Conservation (phyloP, 1,140 invertebrate genomes). For the Philotrypesis tridentata region DNA sequence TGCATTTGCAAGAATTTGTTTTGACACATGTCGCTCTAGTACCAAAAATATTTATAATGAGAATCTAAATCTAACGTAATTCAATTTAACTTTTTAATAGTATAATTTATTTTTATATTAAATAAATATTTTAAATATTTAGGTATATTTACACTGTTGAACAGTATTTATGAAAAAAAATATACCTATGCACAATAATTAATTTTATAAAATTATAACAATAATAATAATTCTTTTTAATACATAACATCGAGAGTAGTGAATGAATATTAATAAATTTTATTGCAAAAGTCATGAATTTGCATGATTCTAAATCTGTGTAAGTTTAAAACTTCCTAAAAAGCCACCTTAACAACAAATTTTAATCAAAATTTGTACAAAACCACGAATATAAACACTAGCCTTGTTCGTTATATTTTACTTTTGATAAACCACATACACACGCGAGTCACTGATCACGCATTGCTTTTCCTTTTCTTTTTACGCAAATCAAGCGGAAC, state of each 20-base stretch:
- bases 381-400: slow-evolving; percentile 42
- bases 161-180: background rate
- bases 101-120: background rate
- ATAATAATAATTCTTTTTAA: background rate
- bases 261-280: background rate
- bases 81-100: background rate
- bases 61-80: background rate
- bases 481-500: slow-evolving; percentile 39
- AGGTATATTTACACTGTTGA: background rate
- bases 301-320: background rate
- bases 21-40: no score
- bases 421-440: slow-evolving; percentile 20
- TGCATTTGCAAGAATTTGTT: no score
- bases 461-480: slow-evolving; percentile 37
- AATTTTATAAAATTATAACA: background rate
- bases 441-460: slow-evolving; percentile 31
- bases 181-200: background rate
- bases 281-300: background rate
- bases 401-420: slow-evolving; percentile 39
- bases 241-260: background rate
- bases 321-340: slow-evolving; percentile 7
- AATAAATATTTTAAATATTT: background rate
- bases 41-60: background rate
- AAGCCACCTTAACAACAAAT: slow-evolving; percentile 8
- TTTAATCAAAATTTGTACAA: slow-evolving; percentile 40